Base-by-base conservation (phyloP, 2,113 vertebrate genomes). In the Anarhynchus alexandrinus region DNA sequence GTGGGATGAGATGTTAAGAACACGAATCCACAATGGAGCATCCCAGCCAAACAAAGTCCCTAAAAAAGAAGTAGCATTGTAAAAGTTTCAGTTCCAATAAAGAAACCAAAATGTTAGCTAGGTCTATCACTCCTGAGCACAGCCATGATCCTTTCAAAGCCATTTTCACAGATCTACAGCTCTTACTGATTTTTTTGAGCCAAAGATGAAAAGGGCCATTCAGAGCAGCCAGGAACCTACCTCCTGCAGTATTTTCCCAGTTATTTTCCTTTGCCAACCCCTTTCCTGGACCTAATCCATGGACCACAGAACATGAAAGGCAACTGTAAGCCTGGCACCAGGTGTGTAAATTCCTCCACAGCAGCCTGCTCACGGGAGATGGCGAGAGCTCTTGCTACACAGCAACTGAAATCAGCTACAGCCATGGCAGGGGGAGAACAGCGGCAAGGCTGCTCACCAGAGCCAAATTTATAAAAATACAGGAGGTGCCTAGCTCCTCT, bases 191-290 rank as follows among this genome's bases (percentile, higher is more conserved):
- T 91, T 95, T 96, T 94, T 70, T 65, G 40, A 94, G 54, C 20
- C 72, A 55, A 70, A 88, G 59, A 95, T 93, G 82, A 96, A 96
- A 96, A 96, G 80, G 21, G 13, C 88, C 86, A 93, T 96, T 96
- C 86, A 97, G 72, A 91, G 43, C 82, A 74, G 90, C 69, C 70
- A 93, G 42, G 52, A 88, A 88, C 57, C 62, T 27, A 80, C 79
- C 47, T 90, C 93, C 83, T 61, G 38, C 74, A 90, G 54, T 69
- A 93, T 88, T 93, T 94, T 88, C 76, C 62, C 58, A 92, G 82
- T 87, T 95, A 79, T 90, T 96, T 95, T 86, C 94, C 65, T 91
- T 92, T 10, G 5, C 64, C 25, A 89, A 27, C 21, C 73, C 55
- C 43, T 88, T 96, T 95, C 92, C 91, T 95, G 95, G 92, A 93